phyloP scores from a whole-genome alignment of 2,113 vertebrate genomes.

The Indri indri region DNA sequence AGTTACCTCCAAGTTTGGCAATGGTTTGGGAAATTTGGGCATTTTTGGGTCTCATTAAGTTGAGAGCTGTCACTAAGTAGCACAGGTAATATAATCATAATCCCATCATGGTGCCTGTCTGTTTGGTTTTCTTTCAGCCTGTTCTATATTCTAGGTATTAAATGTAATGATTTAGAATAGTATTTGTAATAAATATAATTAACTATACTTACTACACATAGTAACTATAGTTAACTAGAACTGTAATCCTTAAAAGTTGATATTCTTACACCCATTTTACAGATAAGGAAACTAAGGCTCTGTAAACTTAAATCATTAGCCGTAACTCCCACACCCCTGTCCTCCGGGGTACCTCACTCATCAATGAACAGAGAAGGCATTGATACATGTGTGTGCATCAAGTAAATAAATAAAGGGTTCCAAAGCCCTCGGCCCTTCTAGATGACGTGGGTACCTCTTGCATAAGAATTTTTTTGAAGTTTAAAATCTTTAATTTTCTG shows the following conservation, averaged over 20 bases:
- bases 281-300: neutral
- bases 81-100: neutral
- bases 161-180: neutral
- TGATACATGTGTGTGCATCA: neutral
- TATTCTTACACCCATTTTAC: neutral
- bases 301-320: neutral
- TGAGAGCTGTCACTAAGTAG: neutral
- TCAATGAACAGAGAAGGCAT: neutral
- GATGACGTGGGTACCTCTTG: neutral
- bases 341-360: neutral
- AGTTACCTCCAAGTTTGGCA: constrained; percentile 32
- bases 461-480: neutral
- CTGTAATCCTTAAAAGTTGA: neutral
- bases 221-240: neutral
- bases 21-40: constrained; percentile 49
- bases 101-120: accelerated
- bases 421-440: neutral
- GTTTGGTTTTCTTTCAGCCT: neutral
- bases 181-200: neutral
- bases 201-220: neutral
- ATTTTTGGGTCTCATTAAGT: constrained; percentile 46
- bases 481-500: neutral
- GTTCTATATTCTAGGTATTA: neutral
- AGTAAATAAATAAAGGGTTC: neutral
- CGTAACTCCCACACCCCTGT: neutral